phyloP scores from a whole-genome alignment of 2,797 vertebrate species.

The Pantherophis alleghaniensis region DNA sequence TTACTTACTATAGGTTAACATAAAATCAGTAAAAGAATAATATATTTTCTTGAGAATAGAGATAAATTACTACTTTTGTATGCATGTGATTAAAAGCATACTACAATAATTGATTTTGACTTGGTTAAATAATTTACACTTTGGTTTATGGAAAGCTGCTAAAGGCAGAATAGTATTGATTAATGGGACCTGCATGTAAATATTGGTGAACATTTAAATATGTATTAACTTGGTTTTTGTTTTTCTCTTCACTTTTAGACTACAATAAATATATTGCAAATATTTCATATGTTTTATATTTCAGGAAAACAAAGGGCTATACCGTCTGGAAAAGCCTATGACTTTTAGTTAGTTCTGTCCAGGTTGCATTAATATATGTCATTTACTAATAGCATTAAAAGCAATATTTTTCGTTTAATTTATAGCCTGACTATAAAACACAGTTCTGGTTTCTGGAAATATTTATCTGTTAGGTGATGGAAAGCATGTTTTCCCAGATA shows the following conservation, averaged over 20 bases:
- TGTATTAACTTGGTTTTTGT: not conserved
- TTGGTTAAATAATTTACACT: conserved; percentile 28
- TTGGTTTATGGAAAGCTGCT: conserved; percentile 36
- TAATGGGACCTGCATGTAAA: conserved; percentile 31
- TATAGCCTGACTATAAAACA: not conserved
- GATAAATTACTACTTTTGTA: conserved; percentile 13
- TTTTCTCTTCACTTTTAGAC: not conserved
- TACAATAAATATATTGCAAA: conserved; percentile 38
- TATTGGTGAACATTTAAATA: conserved; percentile 28
- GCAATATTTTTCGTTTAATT: not conserved
- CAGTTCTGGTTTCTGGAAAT: not conserved
- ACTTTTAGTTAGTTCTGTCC: not conserved
- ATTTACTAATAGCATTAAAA: not conserved
- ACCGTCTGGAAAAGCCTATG: not conserved
- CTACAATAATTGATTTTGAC: conserved; percentile 39
- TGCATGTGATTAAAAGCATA: conserved; percentile 25
- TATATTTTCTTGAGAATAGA: conserved; percentile 34
- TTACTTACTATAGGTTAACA: conserved; percentile 29
- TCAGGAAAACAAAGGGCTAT: conserved; percentile 43
- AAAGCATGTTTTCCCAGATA: not conserved
- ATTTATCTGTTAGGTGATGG: not conserved
- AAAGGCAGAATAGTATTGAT: conserved; percentile 25
- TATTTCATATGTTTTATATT: conserved; percentile 31
- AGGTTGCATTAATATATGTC: not conserved
- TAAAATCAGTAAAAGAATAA: conserved; percentile 37